phyloP scores from a whole-genome alignment of 2,888 invertebrate species.

The Exocentrus adspersus region DNA sequence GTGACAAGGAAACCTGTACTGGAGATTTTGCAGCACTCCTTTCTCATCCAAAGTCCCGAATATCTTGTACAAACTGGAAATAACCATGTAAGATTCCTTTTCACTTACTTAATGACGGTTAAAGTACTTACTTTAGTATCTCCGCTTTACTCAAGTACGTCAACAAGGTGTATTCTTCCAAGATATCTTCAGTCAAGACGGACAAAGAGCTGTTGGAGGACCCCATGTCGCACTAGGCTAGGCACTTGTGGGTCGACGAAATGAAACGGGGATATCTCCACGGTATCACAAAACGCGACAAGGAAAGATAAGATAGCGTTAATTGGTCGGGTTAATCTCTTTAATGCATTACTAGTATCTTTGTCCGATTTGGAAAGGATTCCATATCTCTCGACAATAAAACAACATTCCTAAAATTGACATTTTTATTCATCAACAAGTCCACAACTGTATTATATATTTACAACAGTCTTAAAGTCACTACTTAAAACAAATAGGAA shows the following conservation, averaged over 20 bases:
- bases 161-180: conserved; percentile 70
- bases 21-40: conserved; percentile 63
- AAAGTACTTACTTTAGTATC: conserved; percentile 69
- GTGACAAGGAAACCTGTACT: conserved; percentile 66
- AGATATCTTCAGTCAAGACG: conserved; percentile 66
- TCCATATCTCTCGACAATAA: too few relatives aligned
- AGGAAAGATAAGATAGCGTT: conserved; percentile 9
- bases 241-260: not conserved
- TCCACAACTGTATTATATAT: conserved; percentile 1
- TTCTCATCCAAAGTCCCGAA: conserved; percentile 65
- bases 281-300: not conserved
- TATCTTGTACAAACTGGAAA: conserved; percentile 68
- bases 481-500: conserved; percentile 9
- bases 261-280: not conserved
- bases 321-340: not conserved
- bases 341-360: not conserved
- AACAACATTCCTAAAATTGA: too few relatives aligned
- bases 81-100: conserved; percentile 17
- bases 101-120: too few relatives aligned
- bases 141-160: conserved; percentile 72
- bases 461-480: conserved; percentile 13
- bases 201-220: conserved; percentile 63
- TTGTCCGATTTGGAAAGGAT: too few relatives aligned
- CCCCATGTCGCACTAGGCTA: conserved; percentile 62
- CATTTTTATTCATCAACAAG: conserved; percentile 12